phyloP scores from a whole-genome alignment of 2,888 invertebrate species.

The Scaptomyza polygonia region DNA sequence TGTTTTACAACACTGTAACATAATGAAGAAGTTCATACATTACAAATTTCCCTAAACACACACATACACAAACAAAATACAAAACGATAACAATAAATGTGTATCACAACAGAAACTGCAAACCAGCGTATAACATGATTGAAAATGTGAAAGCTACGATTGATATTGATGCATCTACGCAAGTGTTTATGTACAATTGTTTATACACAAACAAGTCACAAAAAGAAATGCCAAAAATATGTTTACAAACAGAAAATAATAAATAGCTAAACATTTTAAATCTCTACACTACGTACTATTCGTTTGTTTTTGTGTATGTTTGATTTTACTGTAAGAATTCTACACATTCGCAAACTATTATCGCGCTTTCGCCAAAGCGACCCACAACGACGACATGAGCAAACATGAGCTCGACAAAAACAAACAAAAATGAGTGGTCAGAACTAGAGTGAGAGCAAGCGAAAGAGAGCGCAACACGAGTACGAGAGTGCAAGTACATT shows the following conservation, averaged over 20 bases:
- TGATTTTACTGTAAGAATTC: conserved; percentile 23
- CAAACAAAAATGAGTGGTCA: conserved; percentile 55
- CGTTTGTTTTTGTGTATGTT: conserved; percentile 6
- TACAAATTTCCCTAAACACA: neutral
- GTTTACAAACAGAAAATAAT: conserved; percentile 67
- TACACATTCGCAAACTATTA: conserved; percentile 46
- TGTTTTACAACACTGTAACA: conserved; percentile 39
- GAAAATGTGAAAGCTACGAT: conserved; percentile 73
- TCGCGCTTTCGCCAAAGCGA: conserved; percentile 65
- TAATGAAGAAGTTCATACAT: conserved; percentile 17
- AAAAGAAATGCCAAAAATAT: conserved; percentile 58
- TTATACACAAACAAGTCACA: conserved; percentile 21
- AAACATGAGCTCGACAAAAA: conserved; percentile 77
- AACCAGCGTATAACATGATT: conserved; percentile 52
- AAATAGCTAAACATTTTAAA: conserved; percentile 30
- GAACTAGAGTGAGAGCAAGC: conserved; percentile 23
- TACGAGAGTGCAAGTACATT: conserved; percentile 18
- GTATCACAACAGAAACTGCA: conserved; percentile 58
- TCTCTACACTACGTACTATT: conserved; percentile 30
- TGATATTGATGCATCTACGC: conserved; percentile 18
- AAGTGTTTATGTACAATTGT: conserved; percentile 9
- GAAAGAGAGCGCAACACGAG: conserved; percentile 3
- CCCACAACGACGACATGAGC: conserved; percentile 45
- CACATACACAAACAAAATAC: conserved; percentile 14
- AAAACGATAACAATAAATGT: conserved; percentile 44